A percentile compares a stretch with the other conserved stretches of the same genome.
These are phyloP conservation scores for Sturnira hondurensis DNA, from an alignment of 2,113 vertebrate species.

Conservation along the genomic window DNA sequence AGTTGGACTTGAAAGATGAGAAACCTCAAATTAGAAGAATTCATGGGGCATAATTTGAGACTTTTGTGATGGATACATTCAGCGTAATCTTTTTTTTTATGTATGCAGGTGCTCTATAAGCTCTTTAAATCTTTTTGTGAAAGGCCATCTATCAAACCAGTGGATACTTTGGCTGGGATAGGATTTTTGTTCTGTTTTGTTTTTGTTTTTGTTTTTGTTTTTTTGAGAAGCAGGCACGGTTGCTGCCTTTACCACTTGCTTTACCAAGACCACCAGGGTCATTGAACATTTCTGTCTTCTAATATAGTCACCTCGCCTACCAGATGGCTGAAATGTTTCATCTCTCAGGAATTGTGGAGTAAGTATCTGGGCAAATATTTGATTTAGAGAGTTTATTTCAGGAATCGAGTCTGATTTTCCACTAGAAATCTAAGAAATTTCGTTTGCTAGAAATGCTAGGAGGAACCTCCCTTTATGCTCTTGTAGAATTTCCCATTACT, in stretches of 20 bases:
- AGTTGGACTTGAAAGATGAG: not conserved
- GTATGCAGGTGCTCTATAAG: constrained; percentile 86
- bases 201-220: too few species aligned
- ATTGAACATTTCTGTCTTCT: constrained; percentile 86
- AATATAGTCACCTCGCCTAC: constrained; percentile 89
- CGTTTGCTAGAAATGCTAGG: not conserved
- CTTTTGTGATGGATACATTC: not conserved
- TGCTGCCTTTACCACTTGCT: constrained; percentile 83
- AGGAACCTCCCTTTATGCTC: not conserved
- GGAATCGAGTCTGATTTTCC: not conserved
- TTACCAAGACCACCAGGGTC: constrained; percentile 85
- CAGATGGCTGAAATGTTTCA: constrained; percentile 89
- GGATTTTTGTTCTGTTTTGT: too few species aligned
- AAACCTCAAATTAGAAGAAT: not conserved
- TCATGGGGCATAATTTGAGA: fast-evolving
- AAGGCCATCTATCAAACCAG: constrained; percentile 77
- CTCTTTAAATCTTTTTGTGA: constrained; percentile 87
- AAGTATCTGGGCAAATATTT: constrained; percentile 68
- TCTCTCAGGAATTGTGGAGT: constrained; percentile 86
- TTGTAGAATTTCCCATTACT: not conserved
- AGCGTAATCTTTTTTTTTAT: not conserved
- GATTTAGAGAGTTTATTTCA: not conserved
- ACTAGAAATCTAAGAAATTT: not conserved
- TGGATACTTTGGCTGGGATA: constrained; percentile 81
- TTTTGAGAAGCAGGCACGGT: too few species aligned